Percentiles rank a stretch among this genome's conserved stretches.
phyloP scores from a whole-genome alignment of 2,113 vertebrate species.

The Albula goreensis region DNA sequence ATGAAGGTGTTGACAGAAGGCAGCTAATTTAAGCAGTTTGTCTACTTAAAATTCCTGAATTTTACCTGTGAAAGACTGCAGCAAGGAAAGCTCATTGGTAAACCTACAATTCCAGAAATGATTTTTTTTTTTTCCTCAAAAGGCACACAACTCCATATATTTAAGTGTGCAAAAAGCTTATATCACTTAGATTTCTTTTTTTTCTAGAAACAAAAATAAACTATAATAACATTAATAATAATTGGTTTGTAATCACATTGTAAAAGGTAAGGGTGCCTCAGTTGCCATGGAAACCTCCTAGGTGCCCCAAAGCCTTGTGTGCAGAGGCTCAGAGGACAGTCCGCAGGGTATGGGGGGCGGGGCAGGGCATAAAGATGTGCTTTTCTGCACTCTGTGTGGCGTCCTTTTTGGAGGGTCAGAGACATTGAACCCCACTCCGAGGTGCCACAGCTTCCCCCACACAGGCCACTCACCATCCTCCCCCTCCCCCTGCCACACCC shows the following conservation, averaged over 20 bases:
- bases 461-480: too few relatives aligned
- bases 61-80: constrained; percentile 34
- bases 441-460: too few relatives aligned
- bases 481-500: not conserved
- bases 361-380: not conserved
- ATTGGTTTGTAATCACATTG: constrained; percentile 22
- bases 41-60: constrained; percentile 45
- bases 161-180: constrained; percentile 71
- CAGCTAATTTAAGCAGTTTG: constrained; percentile 14
- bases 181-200: constrained; percentile 46
- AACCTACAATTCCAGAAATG: constrained; percentile 42
- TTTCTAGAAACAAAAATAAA: constrained; percentile 36
- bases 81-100: constrained; percentile 38
- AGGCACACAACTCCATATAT: constrained; percentile 67
- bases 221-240: not conserved
- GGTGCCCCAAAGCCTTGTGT: too few relatives aligned
- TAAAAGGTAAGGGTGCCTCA: not conserved
- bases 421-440: not conserved
- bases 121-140: constrained; percentile 41
- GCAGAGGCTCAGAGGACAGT: not conserved
- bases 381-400: not conserved
- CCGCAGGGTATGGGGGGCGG: too few relatives aligned
- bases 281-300: not conserved
- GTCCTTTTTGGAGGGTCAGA: not conserved
- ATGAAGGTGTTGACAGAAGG: constrained; percentile 10